Evolutionary conservation across 2,113 vertebrate species (phyloP), one percentile per base, ranked within the genome.

Genomic region (Phocoena phocoena): DNA sequence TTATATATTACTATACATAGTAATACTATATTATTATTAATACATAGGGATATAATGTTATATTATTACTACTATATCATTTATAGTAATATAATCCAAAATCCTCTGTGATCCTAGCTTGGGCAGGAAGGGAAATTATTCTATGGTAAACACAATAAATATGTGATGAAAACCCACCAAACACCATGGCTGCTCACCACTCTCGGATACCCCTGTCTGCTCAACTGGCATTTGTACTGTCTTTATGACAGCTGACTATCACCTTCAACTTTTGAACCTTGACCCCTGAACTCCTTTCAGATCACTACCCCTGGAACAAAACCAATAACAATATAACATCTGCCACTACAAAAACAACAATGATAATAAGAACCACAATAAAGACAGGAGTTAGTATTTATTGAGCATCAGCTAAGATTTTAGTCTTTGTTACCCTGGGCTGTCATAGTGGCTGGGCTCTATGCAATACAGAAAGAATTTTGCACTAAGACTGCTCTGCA

Each of bases 201-300:
- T n/a, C 2, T 21, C 3, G 2, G 17, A 31, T 68, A 68, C 1
- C 67, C 13, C 15, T 50, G 7, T 2, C 26, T 17, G n/a, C 7
- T 77, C 55, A 65, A 8, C 7, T 76, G 71, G 44, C 38, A 67
- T 63, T 76, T 50, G 33, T 47, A 85, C 15, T 76, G 8, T 71
- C 53, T 93, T 96, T n/a, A 77, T 44, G 9, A 62, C 8, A 73
- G 2, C 25, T 91, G n/a, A 82, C 20, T 67, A 91, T 82, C 41
- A 79, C 21, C 41, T 83, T 95, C 25, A 92, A 67, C 50, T 91
- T 79, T 70, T 93, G 31, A 76, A 55, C 3, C 0, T 33, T 70
- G 21, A 60, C 47, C 17, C 18, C 18, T 25, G 55, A 87, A 65
- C 20, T 87, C 41, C 41, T 95, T 90, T 71, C 20, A 77, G 65